Base-by-base conservation (phyloP, 2,888 invertebrate species). In the Polyploca ridens region DNA sequence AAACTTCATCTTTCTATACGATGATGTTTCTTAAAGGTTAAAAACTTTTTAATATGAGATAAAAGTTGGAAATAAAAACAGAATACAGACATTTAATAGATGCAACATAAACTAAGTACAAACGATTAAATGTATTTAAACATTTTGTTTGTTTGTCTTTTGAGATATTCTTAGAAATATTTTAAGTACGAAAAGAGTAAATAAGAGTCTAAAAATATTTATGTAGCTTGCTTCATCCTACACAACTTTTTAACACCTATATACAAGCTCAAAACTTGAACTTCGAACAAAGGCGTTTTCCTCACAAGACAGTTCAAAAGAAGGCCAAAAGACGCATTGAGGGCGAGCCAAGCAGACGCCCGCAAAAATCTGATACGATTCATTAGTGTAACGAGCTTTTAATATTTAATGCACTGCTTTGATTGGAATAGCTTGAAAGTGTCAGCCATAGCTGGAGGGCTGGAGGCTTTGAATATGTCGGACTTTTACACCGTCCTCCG, bases 341-440 rank as follows among this genome's bases (percentile, higher is more conserved):
- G 79, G 86, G 76, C 81, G 78, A 73, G 69, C 72, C 72, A 73
- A 76, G 82, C 77, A 85, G 86, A 84, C 86, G 89, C 78, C 78
- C 83, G 85, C 76, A 79, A 84, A 86, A 90, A 93, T 93, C 94
- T 91, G 94, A 94, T 94, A 94, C 91, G 94, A 92, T 94, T 94
- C 94, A 94, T 94, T 94, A 94, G 86, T 85, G 86, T 90, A 94
- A 94, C 89, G 93, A 91, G 84, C 89, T 91, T 91, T 94, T 91
- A 94, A 94, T 94, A 90, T 91, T 93, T 92, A 86, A 94, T 75
- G 84, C 74, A 74, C 75, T 72, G 84, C 89, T 92, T 91, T 94
- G 93, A 94, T 94, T 92, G 90, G 86, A 85, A 88, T 83, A 77
- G 83, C 85, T 81, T 82, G 88, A 82, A 88, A 88, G 89, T 90